Evolutionary conservation across 2,888 invertebrate species (phyloP), one percentile per base, ranked within the genome.

Genomic region (Danaus chrysippus): DNA sequence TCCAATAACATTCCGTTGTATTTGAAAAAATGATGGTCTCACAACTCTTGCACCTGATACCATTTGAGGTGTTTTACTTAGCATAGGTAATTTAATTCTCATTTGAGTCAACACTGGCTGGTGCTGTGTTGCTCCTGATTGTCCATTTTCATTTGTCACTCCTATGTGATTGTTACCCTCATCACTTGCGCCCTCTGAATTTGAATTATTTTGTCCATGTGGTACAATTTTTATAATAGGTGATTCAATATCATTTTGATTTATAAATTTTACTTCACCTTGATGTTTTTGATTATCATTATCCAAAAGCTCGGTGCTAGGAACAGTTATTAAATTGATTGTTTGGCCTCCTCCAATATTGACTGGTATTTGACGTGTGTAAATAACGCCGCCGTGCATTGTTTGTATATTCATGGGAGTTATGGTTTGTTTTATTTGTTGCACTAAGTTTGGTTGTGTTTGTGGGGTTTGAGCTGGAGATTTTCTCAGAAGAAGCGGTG

Each of bases 281-380:
- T 82, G 82, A 67, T 85, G 87, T 74, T 91, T 91, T 66, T 86
- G 84, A 59, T 73, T 76, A 1, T 81, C 70, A 23, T 92, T 91
- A 42, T 91, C 88, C 1, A 85, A 72, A 2, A 87, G 70, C 61
- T 92, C 92, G 3, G 90, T 86, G 66, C 84, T 91, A 1, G 91
- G 91, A 12, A 92, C 86, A 44, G 92, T 91, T 70, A 93, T 92
- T 63, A 93, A 77, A 76, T 93, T 93, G 54, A 93, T 92, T 1
- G 93, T 92, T 81, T 93, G 92, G 49, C 92, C 85, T 53, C 91
- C 83, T 15, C 89, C 86, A 53, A 92, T 80, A 73, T 93, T 93
- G 0, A 94, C 94, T 1, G 94, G 94, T 72, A 94, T 93, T 83
- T 95, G 95, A 68, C 94, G 92, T 58, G 94, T 93, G 75, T 94